These are phyloP conservation scores for Allobates femoralis DNA, from an alignment of 2,797 vertebrate species.

Conservation along the genomic window DNA sequence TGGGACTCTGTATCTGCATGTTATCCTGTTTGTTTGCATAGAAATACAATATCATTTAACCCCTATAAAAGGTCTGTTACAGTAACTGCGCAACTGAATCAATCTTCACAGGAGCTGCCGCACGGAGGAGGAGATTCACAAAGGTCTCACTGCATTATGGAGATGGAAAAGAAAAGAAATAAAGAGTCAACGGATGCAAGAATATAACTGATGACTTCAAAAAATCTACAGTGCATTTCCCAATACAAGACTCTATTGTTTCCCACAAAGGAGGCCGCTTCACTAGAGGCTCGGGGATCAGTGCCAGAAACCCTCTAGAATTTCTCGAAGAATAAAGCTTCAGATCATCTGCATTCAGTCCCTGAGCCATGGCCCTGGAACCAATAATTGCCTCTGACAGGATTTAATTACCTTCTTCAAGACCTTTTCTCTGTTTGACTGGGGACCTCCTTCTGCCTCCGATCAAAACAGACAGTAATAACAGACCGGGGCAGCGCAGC, in stretches of 20 bases:
- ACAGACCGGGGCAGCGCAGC: constrained; percentile 81
- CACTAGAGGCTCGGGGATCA: constrained; percentile 73
- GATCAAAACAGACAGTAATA: constrained; percentile 87
- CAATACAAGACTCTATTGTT: constrained; percentile 69
- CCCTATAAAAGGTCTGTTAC: constrained; percentile 19
- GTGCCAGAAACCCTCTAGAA: constrained; percentile 80
- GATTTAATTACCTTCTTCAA: constrained; percentile 90
- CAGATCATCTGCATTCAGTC: constrained; percentile 87
- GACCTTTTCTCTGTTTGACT: constrained; percentile 89
- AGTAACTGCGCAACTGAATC: constrained; percentile 13
- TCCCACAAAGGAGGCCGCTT: constrained; percentile 78
- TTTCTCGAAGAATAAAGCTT: constrained; percentile 82
- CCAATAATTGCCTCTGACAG: constrained; percentile 90
- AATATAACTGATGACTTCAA: constrained; percentile 53
- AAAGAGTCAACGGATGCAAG: constrained; percentile 35
- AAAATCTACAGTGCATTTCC: constrained; percentile 39
- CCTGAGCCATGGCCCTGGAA: constrained; percentile 83
- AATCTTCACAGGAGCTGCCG: neutral
- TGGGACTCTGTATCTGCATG: neutral
- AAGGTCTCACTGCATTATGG: neutral
- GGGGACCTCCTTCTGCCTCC: constrained; percentile 83
- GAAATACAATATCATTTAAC: constrained; percentile 33
- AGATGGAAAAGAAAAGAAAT: constrained; percentile 33
- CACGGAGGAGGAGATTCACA: neutral
- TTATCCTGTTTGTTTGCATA: constrained; percentile 3